Evolutionary conservation across 2,797 vertebrate species (phyloP).

Genomic region (Holocentrus rufus): DNA sequence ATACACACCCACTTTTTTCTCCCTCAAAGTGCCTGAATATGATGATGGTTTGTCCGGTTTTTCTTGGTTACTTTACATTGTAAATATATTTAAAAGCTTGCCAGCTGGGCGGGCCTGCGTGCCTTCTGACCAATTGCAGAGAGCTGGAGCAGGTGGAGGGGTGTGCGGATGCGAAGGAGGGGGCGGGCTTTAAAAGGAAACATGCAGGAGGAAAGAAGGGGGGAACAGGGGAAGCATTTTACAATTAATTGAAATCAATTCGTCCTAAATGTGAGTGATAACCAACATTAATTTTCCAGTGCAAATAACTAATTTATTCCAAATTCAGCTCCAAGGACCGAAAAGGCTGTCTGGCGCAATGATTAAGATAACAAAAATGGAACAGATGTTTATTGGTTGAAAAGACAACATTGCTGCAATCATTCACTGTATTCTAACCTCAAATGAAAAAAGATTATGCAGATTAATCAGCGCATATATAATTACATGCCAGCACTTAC

Average conservation of each 20-base stretch:
- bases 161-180: conserved; percentile 40
- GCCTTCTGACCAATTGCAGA: conserved; percentile 67
- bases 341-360: conserved; percentile 28
- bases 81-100: conserved; percentile 75
- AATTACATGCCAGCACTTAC: not conserved
- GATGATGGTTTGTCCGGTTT: conserved; percentile 61
- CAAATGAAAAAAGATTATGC: not conserved
- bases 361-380: conserved; percentile 38
- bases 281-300: conserved; percentile 55
- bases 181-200: conserved; percentile 50
- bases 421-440: conserved; percentile 1
- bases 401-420: conserved; percentile 17
- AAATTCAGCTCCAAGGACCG: conserved; percentile 37
- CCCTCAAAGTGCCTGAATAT: conserved; percentile 30
- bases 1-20: conserved; percentile 56
- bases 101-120: conserved; percentile 61
- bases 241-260: conserved; percentile 76
- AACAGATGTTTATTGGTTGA: conserved; percentile 51
- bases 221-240: conserved; percentile 33
- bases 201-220: conserved; percentile 26
- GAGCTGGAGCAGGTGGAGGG: conserved; percentile 62
- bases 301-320: conserved; percentile 61
- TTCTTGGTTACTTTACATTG: conserved; percentile 78
- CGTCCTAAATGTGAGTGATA: conserved; percentile 75
- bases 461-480: not conserved